These are phyloP conservation scores for Procambarus virginalis DNA, from an alignment of 1,140 invertebrate species.

Conservation along the genomic window DNA sequence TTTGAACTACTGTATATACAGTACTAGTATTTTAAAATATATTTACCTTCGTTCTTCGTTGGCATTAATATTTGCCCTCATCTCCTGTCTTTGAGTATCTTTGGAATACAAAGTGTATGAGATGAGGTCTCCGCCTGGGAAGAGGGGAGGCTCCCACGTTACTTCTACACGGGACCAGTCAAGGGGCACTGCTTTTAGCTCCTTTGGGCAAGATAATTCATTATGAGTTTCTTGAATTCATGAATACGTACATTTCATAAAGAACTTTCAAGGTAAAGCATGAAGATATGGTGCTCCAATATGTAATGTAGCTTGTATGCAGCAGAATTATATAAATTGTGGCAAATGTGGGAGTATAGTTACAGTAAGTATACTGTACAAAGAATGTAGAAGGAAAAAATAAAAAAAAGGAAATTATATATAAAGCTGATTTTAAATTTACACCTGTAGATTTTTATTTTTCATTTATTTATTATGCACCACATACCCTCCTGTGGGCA, in stretches of 20 bases:
- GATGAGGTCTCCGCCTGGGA: conserved; percentile 89
- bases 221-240: too few relatives aligned
- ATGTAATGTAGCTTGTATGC: neutral
- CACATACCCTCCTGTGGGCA: too few relatives aligned
- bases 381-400: too few relatives aligned
- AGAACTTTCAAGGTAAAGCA: neutral
- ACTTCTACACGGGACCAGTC: conserved; percentile 89
- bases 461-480: too few relatives aligned
- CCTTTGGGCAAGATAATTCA: conserved; percentile 72
- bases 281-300: neutral
- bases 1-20: neutral
- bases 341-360: too few relatives aligned
- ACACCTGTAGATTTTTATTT: too few relatives aligned
- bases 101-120: conserved; percentile 86
- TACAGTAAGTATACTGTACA: too few relatives aligned
- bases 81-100: conserved; percentile 79
- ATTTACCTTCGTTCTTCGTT: conserved; percentile 59
- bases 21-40: neutral
- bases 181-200: conserved; percentile 84
- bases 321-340: too few relatives aligned
- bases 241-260: neutral
- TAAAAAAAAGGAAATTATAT: too few relatives aligned
- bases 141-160: conserved; percentile 89
- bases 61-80: conserved; percentile 74
- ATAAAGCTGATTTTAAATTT: too few relatives aligned